phyloP scores from a whole-genome alignment of 2,888 invertebrate species.

The Eurytoma adleriae region DNA sequence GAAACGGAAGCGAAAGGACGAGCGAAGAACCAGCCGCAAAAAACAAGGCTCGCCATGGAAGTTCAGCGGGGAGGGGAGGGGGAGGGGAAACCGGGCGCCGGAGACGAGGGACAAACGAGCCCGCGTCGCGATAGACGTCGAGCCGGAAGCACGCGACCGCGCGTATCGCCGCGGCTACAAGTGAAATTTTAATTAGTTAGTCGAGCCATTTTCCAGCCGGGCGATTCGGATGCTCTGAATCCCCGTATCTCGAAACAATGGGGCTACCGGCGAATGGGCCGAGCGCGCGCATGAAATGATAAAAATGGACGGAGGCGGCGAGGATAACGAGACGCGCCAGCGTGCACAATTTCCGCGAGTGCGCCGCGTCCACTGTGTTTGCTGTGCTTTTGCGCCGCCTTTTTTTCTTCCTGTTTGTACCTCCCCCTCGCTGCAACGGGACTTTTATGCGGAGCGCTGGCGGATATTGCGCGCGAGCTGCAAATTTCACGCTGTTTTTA shows the following conservation, averaged over 20 bases:
- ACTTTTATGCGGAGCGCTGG: constrained; percentile 19
- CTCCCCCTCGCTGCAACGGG: not conserved
- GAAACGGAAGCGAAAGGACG: not conserved
- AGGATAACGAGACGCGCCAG: not conserved
- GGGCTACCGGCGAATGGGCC: not conserved
- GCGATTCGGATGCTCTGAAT: constrained; percentile 25
- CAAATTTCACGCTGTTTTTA: constrained; percentile 11
- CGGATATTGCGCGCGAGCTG: constrained; percentile 21
- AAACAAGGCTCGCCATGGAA: not conserved
- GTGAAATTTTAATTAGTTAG: constrained; percentile 54
- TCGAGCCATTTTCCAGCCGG: constrained; percentile 47
- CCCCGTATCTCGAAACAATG: not conserved
- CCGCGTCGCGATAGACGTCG: constrained; percentile 18
- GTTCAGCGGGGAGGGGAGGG: not conserved
- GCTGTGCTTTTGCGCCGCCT: not conserved
- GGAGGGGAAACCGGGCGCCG: not conserved
- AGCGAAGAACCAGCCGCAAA: not conserved
- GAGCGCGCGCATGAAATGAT: constrained; percentile 5
- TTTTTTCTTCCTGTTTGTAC: not conserved
- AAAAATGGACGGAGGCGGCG: constrained; percentile 1
- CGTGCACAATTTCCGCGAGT: constrained; percentile 5
- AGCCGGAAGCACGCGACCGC: not conserved
- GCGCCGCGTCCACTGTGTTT: not conserved
- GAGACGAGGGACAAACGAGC: not conserved
- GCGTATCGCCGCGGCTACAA: constrained; percentile 12